These are phyloP conservation scores for Ferdinandea cuprea DNA, from an alignment of 2,888 invertebrate genomes.

Conservation along the genomic window DNA sequence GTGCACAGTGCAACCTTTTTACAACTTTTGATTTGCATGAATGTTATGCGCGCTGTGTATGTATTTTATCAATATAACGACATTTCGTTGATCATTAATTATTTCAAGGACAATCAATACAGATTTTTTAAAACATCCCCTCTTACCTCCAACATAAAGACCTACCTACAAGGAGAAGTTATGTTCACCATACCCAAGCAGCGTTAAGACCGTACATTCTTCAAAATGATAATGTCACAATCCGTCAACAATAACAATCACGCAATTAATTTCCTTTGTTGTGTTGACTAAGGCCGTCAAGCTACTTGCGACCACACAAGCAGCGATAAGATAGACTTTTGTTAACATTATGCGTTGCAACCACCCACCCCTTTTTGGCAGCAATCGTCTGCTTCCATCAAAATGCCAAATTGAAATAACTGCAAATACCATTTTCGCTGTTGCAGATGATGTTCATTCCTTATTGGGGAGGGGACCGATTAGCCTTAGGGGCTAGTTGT, in stretches of 20 bases:
- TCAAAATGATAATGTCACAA: conserved; percentile 17
- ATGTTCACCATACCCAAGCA: neutral
- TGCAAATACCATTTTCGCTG: conserved; percentile 50
- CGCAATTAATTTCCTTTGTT: conserved; percentile 15
- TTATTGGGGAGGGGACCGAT: conserved; percentile 31
- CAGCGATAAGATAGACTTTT: conserved; percentile 2
- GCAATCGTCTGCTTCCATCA: conserved; percentile 27
- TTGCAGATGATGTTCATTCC: conserved; percentile 46
- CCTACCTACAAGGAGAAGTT: neutral
- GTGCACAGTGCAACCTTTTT: too few species aligned
- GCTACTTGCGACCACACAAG: conserved; percentile 19
- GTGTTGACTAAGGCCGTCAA: neutral
- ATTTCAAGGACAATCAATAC: neutral
- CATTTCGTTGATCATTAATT: too few species aligned
- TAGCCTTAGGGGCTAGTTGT: conserved; percentile 36
- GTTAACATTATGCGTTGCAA: conserved; percentile 1
- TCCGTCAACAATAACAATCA: conserved; percentile 21
- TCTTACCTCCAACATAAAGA: neutral
- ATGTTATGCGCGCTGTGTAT: too few species aligned
- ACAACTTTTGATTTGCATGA: too few species aligned
- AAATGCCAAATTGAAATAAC: conserved; percentile 45
- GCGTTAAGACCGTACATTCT: neutral
- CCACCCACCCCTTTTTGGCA: conserved; percentile 1
- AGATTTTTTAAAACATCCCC: neutral
- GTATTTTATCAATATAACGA: too few species aligned